phyloP scores from a whole-genome alignment of 2,888 invertebrate species.

The Hesperia comma region DNA sequence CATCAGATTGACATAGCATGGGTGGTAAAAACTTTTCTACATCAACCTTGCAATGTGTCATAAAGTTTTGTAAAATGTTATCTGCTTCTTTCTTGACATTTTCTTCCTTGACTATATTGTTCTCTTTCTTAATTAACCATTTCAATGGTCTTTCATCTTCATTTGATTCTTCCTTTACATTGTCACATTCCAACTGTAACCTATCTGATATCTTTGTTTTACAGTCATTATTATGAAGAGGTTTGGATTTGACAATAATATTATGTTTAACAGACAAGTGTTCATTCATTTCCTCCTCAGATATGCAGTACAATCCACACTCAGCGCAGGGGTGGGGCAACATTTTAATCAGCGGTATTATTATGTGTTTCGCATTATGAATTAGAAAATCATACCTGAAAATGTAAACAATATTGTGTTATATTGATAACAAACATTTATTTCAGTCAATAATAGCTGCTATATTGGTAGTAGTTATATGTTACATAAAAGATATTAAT shows the following conservation, averaged over 20 bases:
- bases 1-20: background rate
- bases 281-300: conserved; percentile 2
- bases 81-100: background rate
- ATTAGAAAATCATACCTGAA: conserved; percentile 52
- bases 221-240: background rate
- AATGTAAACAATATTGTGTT: too few species aligned
- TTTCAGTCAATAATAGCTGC: too few species aligned
- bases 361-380: conserved; percentile 58
- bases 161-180: conserved; percentile 41
- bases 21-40: conserved; percentile 8
- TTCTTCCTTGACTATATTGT: background rate
- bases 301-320: conserved; percentile 9
- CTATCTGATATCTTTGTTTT: conserved; percentile 6
- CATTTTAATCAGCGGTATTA: conserved; percentile 55
- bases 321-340: conserved; percentile 44
- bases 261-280: background rate
- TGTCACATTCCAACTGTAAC: conserved; percentile 7
- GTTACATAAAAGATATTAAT: too few species aligned
- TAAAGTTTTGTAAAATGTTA: conserved; percentile 10
- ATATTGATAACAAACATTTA: too few species aligned
- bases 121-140: background rate
- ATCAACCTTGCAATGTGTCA: conserved; percentile 16
- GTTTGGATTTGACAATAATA: background rate
- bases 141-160: background rate
- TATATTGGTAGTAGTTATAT: too few species aligned